Conservation (phyloP, 2,113 vertebrate species). For the Pholis gunnellus region DNA sequence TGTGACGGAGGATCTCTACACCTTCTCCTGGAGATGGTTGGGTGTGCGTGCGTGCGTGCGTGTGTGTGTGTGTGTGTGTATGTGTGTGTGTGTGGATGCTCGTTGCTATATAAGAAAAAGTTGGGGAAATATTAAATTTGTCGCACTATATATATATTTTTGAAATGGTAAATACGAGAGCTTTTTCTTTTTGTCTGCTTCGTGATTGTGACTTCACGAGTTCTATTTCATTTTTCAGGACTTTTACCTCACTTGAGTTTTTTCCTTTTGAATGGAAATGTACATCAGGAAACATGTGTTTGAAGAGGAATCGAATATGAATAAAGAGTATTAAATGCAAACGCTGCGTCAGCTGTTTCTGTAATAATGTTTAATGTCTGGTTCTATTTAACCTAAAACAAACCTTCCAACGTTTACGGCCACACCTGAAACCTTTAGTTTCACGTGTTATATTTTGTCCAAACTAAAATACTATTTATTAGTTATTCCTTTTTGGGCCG, state of each 20-base stretch:
- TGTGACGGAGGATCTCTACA: conserved; percentile 51
- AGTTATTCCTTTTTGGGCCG: no score
- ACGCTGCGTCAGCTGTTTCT: not conserved
- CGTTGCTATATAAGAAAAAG: conserved; percentile 50
- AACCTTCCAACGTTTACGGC: no score
- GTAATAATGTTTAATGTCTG: not conserved
- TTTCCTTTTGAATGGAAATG: conserved; percentile 80
- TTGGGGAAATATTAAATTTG: conserved; percentile 59
- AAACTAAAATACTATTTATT: no score
- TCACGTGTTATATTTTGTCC: no score
- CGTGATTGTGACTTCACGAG: conserved; percentile 52
- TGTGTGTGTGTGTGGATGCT: conserved; percentile 67
- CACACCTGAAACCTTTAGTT: no score
- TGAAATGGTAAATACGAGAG: conserved; percentile 72
- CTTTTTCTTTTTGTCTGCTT: conserved; percentile 72
- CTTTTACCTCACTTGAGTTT: conserved; percentile 86
- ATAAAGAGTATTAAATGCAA: conserved; percentile 76
- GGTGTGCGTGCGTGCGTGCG: conserved; percentile 54
- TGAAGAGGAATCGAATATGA: conserved; percentile 78
- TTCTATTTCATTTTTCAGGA: conserved; percentile 83
- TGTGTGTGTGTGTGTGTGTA: conserved; percentile 48
- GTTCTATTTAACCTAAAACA: no score
- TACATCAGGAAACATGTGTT: conserved; percentile 83
- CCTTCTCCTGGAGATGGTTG: conserved; percentile 19
- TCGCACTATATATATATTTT: conserved; percentile 74